phyloP scores from a whole-genome alignment of 2,797 vertebrate species.

The Halcyon badia region DNA sequence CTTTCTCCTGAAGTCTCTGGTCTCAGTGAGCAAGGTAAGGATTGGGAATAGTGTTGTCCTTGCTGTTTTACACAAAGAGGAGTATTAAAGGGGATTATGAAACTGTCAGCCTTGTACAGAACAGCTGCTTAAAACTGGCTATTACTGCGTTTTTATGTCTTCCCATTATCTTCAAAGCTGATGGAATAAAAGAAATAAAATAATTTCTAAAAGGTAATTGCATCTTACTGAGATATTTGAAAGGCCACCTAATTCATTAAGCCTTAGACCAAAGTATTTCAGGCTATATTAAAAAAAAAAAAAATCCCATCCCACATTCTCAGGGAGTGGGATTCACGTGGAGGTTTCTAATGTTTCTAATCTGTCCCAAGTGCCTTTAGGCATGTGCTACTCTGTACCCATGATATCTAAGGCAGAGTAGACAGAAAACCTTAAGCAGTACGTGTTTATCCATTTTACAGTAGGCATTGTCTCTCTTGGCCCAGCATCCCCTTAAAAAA shows the following conservation, averaged over 20 bases:
- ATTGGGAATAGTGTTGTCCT: neutral
- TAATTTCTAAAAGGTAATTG: neutral
- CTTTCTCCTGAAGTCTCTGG: too few relatives aligned
- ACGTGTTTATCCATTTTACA: neutral
- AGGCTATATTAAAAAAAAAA: neutral
- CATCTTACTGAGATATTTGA: neutral
- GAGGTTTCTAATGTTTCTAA: neutral
- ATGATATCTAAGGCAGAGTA: neutral
- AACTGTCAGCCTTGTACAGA: neutral
- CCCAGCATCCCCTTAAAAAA: neutral
- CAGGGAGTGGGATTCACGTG: fast-evolving
- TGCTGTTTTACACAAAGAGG: neutral
- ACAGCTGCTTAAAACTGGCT: neutral
- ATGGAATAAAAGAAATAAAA: neutral
- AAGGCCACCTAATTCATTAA: neutral
- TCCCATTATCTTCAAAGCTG: neutral
- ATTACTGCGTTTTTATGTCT: neutral
- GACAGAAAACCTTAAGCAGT: neutral
- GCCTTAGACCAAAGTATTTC: neutral
- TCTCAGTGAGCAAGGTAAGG: neutral
- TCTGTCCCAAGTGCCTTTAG: neutral
- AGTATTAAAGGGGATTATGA: neutral
- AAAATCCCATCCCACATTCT: neutral
- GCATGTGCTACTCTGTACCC: fast-evolving
- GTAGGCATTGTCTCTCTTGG: neutral